Evolutionary conservation across 2,888 invertebrate genomes (phyloP), one percentile per base, ranked within the genome.

Genomic region (Stenodera caucasica): DNA sequence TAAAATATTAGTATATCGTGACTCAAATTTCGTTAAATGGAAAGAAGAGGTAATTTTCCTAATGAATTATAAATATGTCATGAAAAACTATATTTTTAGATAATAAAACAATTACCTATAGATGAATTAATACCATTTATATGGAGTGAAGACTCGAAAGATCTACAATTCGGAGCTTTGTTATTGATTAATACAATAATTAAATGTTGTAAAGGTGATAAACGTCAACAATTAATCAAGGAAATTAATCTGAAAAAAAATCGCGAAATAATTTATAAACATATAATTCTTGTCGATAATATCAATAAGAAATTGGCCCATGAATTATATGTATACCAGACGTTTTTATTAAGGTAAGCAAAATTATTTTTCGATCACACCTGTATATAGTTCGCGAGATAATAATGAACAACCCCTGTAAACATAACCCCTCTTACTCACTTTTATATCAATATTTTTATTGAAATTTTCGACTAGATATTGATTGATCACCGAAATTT

Each of bases 251-350:
- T 61, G 49, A 73, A 59, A 30, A 60, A 65, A 32, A 72, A 68
- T 58, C 62, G 73, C 57, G 70, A 75, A 63, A 62, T 60, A 54
- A 72, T 70, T 65, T 75, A 72, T 40, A 67, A 69, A 35, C 45
- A 67, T 49, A 68, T 76, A 9, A 75, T 75, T 9, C 53, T 58
- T 11, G 49, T 55, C n/a, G 67, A 67, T 5, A 64, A 67, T 35
- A 57, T 73, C 14, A 71, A 72, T 21, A 70, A 66, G 45, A 67
- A 67, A 26, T 77, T 77, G 67, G 77, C 77, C 21, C 77, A 75
- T 55, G 77, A 79, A 64, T 61, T 80, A 12, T 79, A 78, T 58
- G 72, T 78, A 49, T 72, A 76, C 60, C 79, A 80, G 61, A 77
- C 78, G 0, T 75, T 73, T 55, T 64, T 79, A 29, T 65, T 80